Conservation (phyloP, 2,888 invertebrate genomes). For the Chouioia cunea region DNA sequence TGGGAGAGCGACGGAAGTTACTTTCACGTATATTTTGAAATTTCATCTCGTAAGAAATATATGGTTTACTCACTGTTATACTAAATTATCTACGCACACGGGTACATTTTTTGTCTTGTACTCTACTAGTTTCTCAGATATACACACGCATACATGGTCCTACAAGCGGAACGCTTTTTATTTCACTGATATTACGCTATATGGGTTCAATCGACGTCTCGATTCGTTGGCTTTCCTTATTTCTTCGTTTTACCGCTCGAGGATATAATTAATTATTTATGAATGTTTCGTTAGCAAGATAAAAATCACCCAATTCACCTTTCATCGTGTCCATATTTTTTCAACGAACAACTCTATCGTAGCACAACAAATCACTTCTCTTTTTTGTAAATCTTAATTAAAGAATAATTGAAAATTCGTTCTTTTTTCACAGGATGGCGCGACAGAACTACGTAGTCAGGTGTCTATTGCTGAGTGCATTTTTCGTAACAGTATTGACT, state of each 20-base stretch:
- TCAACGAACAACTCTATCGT: not conserved
- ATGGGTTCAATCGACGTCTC: not conserved
- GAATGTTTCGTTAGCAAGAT: no score
- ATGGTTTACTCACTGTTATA: no score
- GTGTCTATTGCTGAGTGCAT: conserved; percentile 17
- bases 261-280: no score
- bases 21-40: conserved; percentile 1
- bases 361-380: not conserved
- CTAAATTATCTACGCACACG: no score
- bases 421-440: conserved; percentile 39
- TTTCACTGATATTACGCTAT: conserved; percentile 22
- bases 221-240: no score
- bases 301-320: no score
- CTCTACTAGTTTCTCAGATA: no score
- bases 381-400: not conserved
- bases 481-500: not conserved
- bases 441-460: conserved; percentile 4
- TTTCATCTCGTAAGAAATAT: not conserved
- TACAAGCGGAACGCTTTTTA: conserved; percentile 27
- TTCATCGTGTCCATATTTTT: not conserved
- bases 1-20: no score
- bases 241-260: no score
- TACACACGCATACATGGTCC: no score
- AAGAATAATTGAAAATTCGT: not conserved
- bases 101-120: no score